Conservation (phyloP, 2,113 vertebrate genomes). For the Oreochromis aureus region DNA sequence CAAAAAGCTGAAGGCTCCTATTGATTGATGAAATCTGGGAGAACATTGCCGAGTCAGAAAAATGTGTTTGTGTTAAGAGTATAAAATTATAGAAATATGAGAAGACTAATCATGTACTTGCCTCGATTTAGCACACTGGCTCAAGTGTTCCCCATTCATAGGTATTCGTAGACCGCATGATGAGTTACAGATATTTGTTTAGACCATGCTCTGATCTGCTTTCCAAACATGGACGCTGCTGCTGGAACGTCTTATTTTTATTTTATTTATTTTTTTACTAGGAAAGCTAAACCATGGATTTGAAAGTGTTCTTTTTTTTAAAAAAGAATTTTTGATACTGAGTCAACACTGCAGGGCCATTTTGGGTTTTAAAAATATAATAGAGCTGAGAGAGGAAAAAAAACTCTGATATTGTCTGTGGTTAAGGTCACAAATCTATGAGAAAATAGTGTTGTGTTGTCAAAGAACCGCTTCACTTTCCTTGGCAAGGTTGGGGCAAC, state of each 20-base stretch:
- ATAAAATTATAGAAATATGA: background rate
- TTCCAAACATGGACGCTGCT: background rate
- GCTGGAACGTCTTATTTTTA: background rate
- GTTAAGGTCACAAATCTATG: background rate
- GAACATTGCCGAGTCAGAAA: background rate
- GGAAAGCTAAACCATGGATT: background rate
- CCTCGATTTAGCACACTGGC: background rate
- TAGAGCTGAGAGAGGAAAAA: background rate
- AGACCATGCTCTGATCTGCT: background rate
- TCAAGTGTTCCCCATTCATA: conserved; percentile 6
- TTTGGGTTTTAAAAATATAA: background rate
- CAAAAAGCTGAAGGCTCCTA: background rate
- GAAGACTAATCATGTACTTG: background rate
- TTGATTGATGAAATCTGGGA: background rate
- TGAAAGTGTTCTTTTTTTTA: background rate
- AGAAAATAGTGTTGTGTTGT: background rate
- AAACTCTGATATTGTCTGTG: background rate
- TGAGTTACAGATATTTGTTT: conserved; percentile 4
- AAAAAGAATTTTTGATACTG: background rate
- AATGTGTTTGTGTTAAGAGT: background rate
- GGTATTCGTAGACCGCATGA: background rate
- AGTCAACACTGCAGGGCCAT: background rate
- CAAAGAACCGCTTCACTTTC: background rate
- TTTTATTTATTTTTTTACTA: background rate
- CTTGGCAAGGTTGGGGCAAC: background rate